Evolutionary conservation across 2,113 vertebrate species (phyloP), one percentile per base, ranked within the genome.

Genomic region (Stigmatopora nigra): DNA sequence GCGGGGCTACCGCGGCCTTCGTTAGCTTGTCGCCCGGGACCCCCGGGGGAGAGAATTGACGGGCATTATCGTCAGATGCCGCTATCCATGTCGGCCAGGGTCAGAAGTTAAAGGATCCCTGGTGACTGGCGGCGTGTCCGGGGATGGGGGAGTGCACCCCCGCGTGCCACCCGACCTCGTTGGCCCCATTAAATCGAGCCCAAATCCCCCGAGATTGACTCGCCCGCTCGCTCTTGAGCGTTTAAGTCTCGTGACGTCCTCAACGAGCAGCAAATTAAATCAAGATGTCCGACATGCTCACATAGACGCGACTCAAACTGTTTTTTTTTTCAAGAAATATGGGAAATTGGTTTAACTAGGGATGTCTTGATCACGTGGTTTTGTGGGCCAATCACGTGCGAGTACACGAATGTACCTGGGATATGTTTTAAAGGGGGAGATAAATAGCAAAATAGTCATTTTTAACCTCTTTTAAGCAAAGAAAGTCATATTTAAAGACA

Each of bases 81-180:
- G 77, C 82, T 81, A 77, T 80, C 80, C 76, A 78, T 82, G 80
- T 80, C 75, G 53, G 51, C 62, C 73, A 60, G 73, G 80, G 82
- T 84, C 83, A 86, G 70, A 83, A 78, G 86, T 83, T 81, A 84
- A 83, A 82, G 60, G 69, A 78, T 79, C 76, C 80, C 75, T 78
- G 77, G 73, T 80, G 83, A 84, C 75, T 80, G 67, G 51, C 7
- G 64, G 52, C 69, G 60, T 70, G 70, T 67, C 68, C 72, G 5
- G 0, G 62, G 55, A 64, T 64, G 6, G 44, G 59, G 61, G 3
- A 60, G 57, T 6, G 6, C 22, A 11, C 19, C 3, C 65, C 10
- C 55, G 58, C 20, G 11, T 22, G 4, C 65, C 35, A 0, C 60
- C 63, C 63, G 55, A 35, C 62, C 19, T 13, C 11, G 9, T 20